Percentiles rank a stretch among this genome's conserved stretches.
Evolutionary conservation across 2,113 vertebrate species (phyloP).

Genomic region (Hystrix brachyura): DNA sequence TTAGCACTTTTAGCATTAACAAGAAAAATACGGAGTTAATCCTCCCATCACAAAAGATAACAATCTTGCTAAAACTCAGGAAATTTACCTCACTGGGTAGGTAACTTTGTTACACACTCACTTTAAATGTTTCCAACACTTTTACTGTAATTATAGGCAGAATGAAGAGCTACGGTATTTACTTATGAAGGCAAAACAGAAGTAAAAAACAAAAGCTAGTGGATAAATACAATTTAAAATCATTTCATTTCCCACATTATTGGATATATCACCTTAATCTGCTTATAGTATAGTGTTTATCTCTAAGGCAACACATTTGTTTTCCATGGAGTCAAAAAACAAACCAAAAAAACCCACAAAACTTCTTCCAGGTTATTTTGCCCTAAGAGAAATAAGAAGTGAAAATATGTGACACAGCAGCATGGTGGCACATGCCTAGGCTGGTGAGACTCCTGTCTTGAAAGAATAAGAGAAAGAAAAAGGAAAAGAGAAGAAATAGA

Average conservation of each 20-base stretch:
- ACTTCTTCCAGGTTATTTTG: background rate
- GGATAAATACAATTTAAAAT: background rate
- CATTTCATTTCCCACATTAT: background rate
- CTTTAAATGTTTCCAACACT: background rate
- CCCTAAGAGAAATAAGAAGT: background rate
- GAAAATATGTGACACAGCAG: background rate
- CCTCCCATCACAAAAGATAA: background rate
- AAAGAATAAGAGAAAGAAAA: background rate
- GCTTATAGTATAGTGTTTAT: background rate
- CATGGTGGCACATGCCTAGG: background rate
- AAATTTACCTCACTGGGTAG: background rate
- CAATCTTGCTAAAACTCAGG: background rate
- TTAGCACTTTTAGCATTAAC: background rate
- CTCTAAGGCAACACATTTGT: slow-evolving; percentile 22
- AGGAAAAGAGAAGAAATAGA: background rate
- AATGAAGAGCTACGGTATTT: background rate
- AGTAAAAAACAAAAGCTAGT: slow-evolving; percentile 27
- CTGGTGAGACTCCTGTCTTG: background rate
- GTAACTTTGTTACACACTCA: slow-evolving; percentile 15
- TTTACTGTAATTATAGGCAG: background rate
- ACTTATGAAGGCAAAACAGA: background rate
- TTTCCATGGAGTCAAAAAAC: background rate
- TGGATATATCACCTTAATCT: background rate
- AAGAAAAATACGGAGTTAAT: slow-evolving; percentile 11
- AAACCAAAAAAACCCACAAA: background rate